Percentiles rank a stretch among this genome's conserved stretches.
Evolutionary conservation across 2,888 invertebrate genomes (phyloP).

Genomic region (Schizotus pectinicornis): DNA sequence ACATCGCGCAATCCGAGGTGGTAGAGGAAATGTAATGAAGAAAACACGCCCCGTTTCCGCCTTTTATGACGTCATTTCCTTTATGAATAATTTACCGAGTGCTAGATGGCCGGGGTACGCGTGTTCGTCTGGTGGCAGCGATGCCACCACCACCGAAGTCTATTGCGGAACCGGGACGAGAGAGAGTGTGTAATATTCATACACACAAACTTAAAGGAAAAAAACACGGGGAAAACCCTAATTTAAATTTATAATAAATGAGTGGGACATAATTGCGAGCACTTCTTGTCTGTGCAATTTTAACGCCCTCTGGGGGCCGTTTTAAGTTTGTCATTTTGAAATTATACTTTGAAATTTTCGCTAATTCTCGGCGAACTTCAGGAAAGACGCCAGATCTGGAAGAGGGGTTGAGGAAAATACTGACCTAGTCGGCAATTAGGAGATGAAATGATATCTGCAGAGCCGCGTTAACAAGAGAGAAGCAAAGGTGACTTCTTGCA

Average conservation of each 20-base stretch:
- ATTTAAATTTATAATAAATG: slow-evolving; percentile 24
- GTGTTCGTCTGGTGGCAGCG: slow-evolving; percentile 12
- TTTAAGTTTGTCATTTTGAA: slow-evolving; percentile 23
- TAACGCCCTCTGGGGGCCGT: slow-evolving; percentile 15
- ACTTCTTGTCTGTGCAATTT: slow-evolving; percentile 21
- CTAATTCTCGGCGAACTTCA: slow-evolving; percentile 10
- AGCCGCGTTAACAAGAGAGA: too few species aligned
- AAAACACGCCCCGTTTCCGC: slow-evolving; percentile 48
- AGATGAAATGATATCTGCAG: slow-evolving; percentile 35
- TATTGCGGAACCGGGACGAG: slow-evolving; percentile 26
- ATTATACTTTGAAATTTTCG: slow-evolving; percentile 24
- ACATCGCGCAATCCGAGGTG: slow-evolving; percentile 21
- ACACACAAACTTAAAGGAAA: slow-evolving; percentile 16
- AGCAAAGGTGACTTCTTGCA: too few species aligned
- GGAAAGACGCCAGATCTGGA: too few species aligned
- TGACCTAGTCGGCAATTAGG: slow-evolving; percentile 34
- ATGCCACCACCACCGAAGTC: not conserved
- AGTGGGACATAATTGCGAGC: slow-evolving; percentile 18
- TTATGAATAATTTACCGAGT: slow-evolving; percentile 49
- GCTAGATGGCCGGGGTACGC: slow-evolving; percentile 29
- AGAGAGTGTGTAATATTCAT: slow-evolving; percentile 34
- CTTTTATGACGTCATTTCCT: slow-evolving; percentile 50
- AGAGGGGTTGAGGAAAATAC: slow-evolving; percentile 7
- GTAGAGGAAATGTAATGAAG: slow-evolving; percentile 47
- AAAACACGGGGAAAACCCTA: slow-evolving; percentile 23